phyloP scores from a whole-genome alignment of 2,113 vertebrate species.

The Polypterus senegalus region DNA sequence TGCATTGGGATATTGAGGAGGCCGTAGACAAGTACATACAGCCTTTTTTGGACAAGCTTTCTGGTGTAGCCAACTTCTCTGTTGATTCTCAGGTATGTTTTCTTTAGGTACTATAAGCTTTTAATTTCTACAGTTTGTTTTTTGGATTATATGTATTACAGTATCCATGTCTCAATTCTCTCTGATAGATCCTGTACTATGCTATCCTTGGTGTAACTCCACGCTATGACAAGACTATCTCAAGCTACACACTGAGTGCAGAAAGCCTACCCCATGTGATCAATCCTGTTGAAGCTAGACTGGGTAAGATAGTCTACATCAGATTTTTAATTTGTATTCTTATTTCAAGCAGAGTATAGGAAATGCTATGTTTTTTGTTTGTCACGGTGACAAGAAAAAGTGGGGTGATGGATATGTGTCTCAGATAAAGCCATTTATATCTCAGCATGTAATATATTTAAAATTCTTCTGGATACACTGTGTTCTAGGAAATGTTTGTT shows the following conservation, averaged over 20 bases:
- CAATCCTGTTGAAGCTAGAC: constrained; percentile 86
- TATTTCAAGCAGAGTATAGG: too few species aligned
- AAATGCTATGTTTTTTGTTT: too few species aligned
- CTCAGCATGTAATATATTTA: too few species aligned
- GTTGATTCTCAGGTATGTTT: constrained; percentile 84
- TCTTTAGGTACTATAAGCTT: not conserved
- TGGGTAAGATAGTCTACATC: constrained; percentile 52
- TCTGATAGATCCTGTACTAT: constrained; percentile 73
- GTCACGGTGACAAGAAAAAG: too few species aligned
- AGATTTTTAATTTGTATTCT: too few species aligned
- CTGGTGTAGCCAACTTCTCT: constrained; percentile 75
- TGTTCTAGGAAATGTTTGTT: too few species aligned
- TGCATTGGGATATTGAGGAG: constrained; percentile 82
- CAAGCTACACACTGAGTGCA: constrained; percentile 63
- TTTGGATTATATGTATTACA: not conserved
- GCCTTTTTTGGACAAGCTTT: constrained; percentile 71
- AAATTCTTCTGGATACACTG: too few species aligned
- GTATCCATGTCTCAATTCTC: not conserved
- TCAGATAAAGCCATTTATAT: too few species aligned
- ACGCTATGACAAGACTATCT: constrained; percentile 62
- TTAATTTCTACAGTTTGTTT: not conserved
- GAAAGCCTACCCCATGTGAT: constrained; percentile 90
- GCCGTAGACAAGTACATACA: constrained; percentile 65
- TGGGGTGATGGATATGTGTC: too few species aligned
- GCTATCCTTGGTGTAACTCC: constrained; percentile 79